These are phyloP conservation scores for Zosterops japonicus DNA, from an alignment of 2,113 vertebrate genomes.

Conservation along the genomic window DNA sequence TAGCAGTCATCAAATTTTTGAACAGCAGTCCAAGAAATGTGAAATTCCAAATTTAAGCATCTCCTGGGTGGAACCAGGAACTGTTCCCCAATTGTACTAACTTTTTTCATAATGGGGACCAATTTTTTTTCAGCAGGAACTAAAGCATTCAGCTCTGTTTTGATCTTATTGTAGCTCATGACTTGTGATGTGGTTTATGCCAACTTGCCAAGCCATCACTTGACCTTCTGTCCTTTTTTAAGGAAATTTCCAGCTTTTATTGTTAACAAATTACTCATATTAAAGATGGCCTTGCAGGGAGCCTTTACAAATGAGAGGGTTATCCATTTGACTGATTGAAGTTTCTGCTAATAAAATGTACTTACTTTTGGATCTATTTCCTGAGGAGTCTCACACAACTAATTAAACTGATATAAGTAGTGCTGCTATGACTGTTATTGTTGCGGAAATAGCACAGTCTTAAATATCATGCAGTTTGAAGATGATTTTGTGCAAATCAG, in stretches of 20 bases:
- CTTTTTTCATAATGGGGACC: neutral
- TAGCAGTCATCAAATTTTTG: neutral
- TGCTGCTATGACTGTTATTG: neutral
- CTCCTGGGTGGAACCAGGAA: neutral
- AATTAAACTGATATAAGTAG: neutral
- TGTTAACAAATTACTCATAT: neutral
- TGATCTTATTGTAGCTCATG: neutral
- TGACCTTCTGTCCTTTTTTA: neutral
- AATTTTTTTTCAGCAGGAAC: neutral
- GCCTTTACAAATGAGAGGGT: neutral
- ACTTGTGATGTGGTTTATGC: neutral
- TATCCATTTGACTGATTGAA: neutral
- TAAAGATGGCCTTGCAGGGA: neutral
- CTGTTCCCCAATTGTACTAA: neutral
- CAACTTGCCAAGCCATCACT: slow-evolving; percentile 10
- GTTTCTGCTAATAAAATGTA: neutral
- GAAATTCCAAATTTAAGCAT: slow-evolving; percentile 20
- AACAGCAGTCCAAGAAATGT: neutral
- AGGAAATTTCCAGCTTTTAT: slow-evolving; percentile 35
- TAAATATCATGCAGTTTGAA: neutral
- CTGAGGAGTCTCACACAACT: neutral
- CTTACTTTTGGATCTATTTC: neutral
- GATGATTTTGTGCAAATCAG: neutral
- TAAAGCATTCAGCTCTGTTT: neutral
- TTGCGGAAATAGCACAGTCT: neutral